These are phyloP conservation scores for Temnothorax longispinosus DNA, from an alignment of 1,140 invertebrate genomes.

Conservation along the genomic window DNA sequence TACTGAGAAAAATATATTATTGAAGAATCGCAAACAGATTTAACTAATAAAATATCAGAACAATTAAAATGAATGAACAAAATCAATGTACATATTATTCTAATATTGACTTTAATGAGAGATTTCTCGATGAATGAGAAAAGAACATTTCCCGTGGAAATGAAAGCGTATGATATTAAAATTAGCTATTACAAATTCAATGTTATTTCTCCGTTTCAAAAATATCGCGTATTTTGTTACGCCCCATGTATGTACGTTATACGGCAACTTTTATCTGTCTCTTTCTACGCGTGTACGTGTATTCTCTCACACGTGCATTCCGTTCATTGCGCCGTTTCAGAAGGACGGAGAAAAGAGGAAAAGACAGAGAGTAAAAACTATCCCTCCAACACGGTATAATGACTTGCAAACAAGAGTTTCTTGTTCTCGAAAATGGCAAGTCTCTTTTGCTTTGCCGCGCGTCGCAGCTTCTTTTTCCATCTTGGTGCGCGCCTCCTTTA, in stretches of 20 bases:
- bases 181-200: slow-evolving; percentile 8
- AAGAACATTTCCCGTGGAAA: not conserved
- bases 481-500: slow-evolving; percentile 59
- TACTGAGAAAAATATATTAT: slow-evolving; percentile 3
- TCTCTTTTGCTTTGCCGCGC: slow-evolving; percentile 61
- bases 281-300: not conserved
- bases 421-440: slow-evolving; percentile 62
- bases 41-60: slow-evolving; percentile 26
- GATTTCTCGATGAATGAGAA: not conserved
- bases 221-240: slow-evolving; percentile 16
- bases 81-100: slow-evolving; percentile 10
- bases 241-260: too few relatives aligned
- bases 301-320: not conserved
- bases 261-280: not conserved
- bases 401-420: slow-evolving; percentile 82
- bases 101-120: slow-evolving; percentile 19
- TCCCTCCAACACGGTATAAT: slow-evolving; percentile 76
- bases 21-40: not conserved
- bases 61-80: slow-evolving; percentile 17
- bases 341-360: slow-evolving; percentile 16
- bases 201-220: not conserved
- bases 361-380: slow-evolving; percentile 67
- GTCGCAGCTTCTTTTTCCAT: slow-evolving; percentile 66
- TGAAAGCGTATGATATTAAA: not conserved
- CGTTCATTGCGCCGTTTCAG: not conserved